Conservation (phyloP, 2,888 invertebrate genomes). For the Cepaea hortensis region DNA sequence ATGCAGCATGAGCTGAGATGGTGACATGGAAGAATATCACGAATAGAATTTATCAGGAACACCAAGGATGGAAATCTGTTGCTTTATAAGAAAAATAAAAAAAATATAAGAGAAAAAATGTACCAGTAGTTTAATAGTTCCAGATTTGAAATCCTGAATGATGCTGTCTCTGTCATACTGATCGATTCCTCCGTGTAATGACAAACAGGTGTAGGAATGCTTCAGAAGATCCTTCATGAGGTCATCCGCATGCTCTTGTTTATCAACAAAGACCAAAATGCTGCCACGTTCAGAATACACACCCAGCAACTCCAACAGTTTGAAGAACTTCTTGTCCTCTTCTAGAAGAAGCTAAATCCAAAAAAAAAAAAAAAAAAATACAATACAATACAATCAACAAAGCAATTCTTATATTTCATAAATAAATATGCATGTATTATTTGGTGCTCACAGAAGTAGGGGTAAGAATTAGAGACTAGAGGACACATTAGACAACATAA, state of each 20-base stretch:
- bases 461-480: too few species aligned
- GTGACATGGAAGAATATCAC: too few species aligned
- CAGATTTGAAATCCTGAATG: conserved; percentile 96
- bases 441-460: too few species aligned
- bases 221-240: conserved; percentile 91
- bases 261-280: conserved; percentile 97
- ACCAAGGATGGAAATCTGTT: too few species aligned
- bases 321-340: conserved; percentile 97
- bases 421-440: too few species aligned
- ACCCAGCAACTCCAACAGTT: conserved; percentile 96
- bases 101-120: conserved; percentile 53
- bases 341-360: conserved; percentile 83
- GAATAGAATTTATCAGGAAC: too few species aligned
- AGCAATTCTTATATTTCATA: too few species aligned
- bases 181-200: conserved; percentile 98
- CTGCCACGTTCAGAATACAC: conserved; percentile 93
- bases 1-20: too few species aligned
- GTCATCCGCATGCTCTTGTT: conserved; percentile 97
- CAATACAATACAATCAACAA: too few species aligned
- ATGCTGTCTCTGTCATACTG: conserved; percentile 99
- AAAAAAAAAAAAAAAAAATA: too few species aligned
- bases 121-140: conserved; percentile 89
- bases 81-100: not conserved
- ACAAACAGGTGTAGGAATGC: conserved; percentile 96
- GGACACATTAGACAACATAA: too few species aligned